Evolutionary conservation across 1,140 invertebrate genomes (phyloP).

Genomic region (Danaus melanippus): DNA sequence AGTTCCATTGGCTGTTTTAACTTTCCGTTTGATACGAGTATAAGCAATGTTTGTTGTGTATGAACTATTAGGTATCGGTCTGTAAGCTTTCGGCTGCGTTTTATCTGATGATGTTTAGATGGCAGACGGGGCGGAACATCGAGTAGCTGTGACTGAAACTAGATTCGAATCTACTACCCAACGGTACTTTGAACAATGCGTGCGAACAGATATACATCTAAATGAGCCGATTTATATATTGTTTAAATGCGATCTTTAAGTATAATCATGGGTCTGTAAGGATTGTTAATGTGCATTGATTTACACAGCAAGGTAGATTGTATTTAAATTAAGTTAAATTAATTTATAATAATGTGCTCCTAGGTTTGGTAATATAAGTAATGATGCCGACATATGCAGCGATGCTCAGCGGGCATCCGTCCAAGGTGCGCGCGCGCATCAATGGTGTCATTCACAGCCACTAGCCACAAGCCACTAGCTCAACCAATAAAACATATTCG

Average conservation of each 20-base stretch:
- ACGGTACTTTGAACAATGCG: conserved; percentile 26
- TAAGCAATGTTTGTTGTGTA: too few relatives aligned
- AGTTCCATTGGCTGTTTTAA: too few relatives aligned
- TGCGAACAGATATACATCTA: conserved; percentile 31
- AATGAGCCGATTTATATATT: conserved; percentile 31
- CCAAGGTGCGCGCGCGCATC: conserved; percentile 26
- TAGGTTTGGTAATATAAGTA: background rate
- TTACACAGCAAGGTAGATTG: too few relatives aligned
- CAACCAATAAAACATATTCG: too few relatives aligned
- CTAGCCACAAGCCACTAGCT: too few relatives aligned
- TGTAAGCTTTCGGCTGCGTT: background rate
- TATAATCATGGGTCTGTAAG: conserved; percentile 20
- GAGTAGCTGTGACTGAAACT: conserved; percentile 10
- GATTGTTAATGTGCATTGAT: background rate
- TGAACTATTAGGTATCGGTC: too few relatives aligned
- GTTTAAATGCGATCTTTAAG: conserved; percentile 24
- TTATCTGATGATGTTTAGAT: conserved; percentile 15
- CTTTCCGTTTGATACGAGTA: too few relatives aligned
- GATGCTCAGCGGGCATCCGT: conserved; percentile 25
- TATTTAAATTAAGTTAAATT: too few relatives aligned
- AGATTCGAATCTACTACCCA: conserved; percentile 19
- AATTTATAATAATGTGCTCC: too few relatives aligned
- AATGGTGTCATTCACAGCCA: conserved; percentile 28
- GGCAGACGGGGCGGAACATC: conserved; percentile 17
- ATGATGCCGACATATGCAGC: conserved; percentile 30